phyloP scores from a whole-genome alignment of 2,113 vertebrate species.

The Cheirogaleus medius region DNA sequence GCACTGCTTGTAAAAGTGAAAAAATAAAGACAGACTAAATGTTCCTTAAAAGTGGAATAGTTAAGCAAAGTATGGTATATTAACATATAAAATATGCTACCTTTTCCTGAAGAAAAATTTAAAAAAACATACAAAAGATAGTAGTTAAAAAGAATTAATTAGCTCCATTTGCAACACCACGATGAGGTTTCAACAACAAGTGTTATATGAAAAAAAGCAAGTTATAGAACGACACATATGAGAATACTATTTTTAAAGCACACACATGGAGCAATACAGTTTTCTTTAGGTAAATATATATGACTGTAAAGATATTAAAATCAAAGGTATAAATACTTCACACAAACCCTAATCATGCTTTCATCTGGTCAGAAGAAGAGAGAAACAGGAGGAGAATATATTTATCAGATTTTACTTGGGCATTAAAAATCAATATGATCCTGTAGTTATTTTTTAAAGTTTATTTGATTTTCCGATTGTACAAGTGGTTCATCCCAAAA shows the following conservation, averaged over 20 bases:
- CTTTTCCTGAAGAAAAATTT: too few relatives aligned
- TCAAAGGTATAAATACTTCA: not conserved
- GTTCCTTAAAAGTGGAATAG: not conserved
- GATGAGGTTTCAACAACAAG: not conserved
- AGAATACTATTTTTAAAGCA: not conserved
- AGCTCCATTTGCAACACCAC: not conserved
- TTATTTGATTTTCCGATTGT: conserved; percentile 5
- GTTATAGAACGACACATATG: not conserved
- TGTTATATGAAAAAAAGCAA: not conserved
- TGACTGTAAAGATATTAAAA: conserved; percentile 1
- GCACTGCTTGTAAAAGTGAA: not conserved
- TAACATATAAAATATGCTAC: not conserved
- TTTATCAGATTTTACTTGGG: not conserved
- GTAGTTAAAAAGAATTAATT: not conserved
- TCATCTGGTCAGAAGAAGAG: not conserved
- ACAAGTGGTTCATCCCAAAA: not conserved
- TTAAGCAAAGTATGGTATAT: not conserved
- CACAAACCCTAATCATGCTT: not conserved
- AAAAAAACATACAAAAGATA: not conserved
- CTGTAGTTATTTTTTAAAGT: not conserved
- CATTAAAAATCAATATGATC: not conserved
- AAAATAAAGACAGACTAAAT: not conserved
- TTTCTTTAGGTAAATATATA: not conserved
- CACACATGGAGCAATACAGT: not conserved
- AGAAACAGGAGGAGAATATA: not conserved